Evolutionary conservation across 1,140 invertebrate genomes (phyloP).

Genomic region (Bombus superbus): DNA sequence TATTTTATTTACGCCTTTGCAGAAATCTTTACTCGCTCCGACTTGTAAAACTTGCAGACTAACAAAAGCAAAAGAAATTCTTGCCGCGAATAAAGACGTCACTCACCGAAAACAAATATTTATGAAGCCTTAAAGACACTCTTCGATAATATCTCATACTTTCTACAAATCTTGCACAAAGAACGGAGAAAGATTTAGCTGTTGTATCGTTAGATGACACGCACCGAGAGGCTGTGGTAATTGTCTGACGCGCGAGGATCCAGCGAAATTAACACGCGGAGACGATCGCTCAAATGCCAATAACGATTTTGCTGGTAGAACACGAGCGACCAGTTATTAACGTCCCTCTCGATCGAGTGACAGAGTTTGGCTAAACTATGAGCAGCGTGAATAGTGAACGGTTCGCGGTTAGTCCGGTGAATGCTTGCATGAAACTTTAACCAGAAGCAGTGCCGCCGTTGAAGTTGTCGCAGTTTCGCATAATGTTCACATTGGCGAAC

Average conservation of each 20-base stretch:
- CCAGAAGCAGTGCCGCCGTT: neutral
- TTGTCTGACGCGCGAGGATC: neutral
- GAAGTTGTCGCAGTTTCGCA: slow-evolving; percentile 17
- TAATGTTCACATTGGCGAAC: slow-evolving; percentile 5
- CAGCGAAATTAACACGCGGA: neutral
- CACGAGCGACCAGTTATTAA: slow-evolving; percentile 21
- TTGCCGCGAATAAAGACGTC: too few relatives aligned
- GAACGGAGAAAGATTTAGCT: neutral
- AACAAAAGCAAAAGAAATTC: too few relatives aligned
- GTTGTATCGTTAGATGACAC: neutral
- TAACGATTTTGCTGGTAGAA: neutral
- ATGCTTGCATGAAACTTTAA: slow-evolving; percentile 45
- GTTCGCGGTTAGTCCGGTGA: slow-evolving; percentile 38
- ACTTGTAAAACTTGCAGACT: too few relatives aligned
- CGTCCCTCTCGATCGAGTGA: slow-evolving; percentile 6
- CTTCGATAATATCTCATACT: too few relatives aligned
- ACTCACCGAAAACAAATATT: too few relatives aligned
- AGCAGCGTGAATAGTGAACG: slow-evolving; percentile 32
- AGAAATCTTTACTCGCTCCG: too few relatives aligned
- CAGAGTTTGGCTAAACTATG: slow-evolving; percentile 41
- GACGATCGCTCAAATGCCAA: neutral
- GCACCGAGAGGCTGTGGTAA: neutral
- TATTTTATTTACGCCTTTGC: too few relatives aligned
- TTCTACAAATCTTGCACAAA: too few relatives aligned
- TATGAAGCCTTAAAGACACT: too few relatives aligned